These are phyloP conservation scores for Sisyra terminalis DNA, from an alignment of 2,888 invertebrate genomes.

Conservation along the genomic window DNA sequence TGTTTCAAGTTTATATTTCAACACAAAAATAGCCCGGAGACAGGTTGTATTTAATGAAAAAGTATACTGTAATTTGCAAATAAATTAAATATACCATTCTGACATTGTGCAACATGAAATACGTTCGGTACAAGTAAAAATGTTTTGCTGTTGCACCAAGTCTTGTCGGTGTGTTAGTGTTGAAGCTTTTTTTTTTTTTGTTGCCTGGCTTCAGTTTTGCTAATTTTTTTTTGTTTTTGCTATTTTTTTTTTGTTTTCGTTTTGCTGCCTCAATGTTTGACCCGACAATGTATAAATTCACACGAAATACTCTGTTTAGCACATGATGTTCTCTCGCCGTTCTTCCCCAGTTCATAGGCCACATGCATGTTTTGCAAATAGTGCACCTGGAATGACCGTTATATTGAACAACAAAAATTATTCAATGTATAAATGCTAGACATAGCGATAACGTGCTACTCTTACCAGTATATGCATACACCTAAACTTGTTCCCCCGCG, in stretches of 20 bases:
- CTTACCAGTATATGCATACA: too few relatives aligned
- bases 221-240: too few relatives aligned
- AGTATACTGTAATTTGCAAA: conserved; percentile 7
- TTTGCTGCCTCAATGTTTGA: background rate
- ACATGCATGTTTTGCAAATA: too few relatives aligned
- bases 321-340: background rate
- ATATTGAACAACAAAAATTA: too few relatives aligned
- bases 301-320: background rate
- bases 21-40: conserved; percentile 7
- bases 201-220: too few relatives aligned
- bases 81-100: conserved; percentile 5
- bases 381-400: too few relatives aligned
- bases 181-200: background rate
- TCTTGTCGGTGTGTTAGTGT: background rate
- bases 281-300: background rate
- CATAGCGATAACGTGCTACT: too few relatives aligned
- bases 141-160: background rate
- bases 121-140: conserved; percentile 1
- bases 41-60: conserved; percentile 8
- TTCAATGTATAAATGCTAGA: too few relatives aligned
- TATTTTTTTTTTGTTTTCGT: too few relatives aligned
- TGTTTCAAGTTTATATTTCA: conserved; percentile 7
- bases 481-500: too few relatives aligned
- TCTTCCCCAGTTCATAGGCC: too few relatives aligned
- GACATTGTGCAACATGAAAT: conserved; percentile 1